Base-by-base conservation (phyloP, 2,113 vertebrate species). In the Pipra filicauda region DNA sequence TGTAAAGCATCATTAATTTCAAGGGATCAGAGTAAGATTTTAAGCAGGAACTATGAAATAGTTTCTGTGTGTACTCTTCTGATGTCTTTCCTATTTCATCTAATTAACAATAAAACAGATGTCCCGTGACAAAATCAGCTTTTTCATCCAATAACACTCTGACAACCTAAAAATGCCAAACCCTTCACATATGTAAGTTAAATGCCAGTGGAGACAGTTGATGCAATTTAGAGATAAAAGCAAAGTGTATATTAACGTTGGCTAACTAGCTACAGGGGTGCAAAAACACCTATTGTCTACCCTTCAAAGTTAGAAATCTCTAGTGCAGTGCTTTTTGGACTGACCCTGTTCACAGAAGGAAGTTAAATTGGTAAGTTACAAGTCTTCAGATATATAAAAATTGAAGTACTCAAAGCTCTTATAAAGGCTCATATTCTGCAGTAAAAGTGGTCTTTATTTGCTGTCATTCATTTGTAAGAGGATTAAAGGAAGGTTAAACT, bases 41-140 rank as follows among this genome's bases (percentile, higher is more conserved):
- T 97, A 97, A 97, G 95, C 80, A 71, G 95, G 81, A 97, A 84
- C 96, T 92, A 83, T 87, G 93, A 97, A 96, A 97, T 95, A 96
- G 95, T 93, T 97, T 95, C 95, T 94, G 94, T 95, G 90, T 95
- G 58, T 43, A 64, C 94, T 85, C 92, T 76, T 94, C 97, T 97
- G 97, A 97, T 97, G 96, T 93, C 94, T 97, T 91, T 81, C 96
- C 70, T 84, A 91, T 93, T 97, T 97, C 94, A 94, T 96, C 97
- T 98, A 98, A 98, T 98, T 98, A 98, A 97, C 98, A 98, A 97
- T 97, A 98, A 98, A 97, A 97, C 97, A 98, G 97, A 98, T 97
- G 92, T 97, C 97, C 96, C 48, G 2, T 97, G 92, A 97, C 98
- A 98, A 97, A 97, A 92, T 97, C 97, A 93, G 57, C 52, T 95